Evolutionary conservation across 2,797 vertebrate genomes (phyloP), one percentile per base, ranked within the genome.

Genomic region (Vespertilio murinus): DNA sequence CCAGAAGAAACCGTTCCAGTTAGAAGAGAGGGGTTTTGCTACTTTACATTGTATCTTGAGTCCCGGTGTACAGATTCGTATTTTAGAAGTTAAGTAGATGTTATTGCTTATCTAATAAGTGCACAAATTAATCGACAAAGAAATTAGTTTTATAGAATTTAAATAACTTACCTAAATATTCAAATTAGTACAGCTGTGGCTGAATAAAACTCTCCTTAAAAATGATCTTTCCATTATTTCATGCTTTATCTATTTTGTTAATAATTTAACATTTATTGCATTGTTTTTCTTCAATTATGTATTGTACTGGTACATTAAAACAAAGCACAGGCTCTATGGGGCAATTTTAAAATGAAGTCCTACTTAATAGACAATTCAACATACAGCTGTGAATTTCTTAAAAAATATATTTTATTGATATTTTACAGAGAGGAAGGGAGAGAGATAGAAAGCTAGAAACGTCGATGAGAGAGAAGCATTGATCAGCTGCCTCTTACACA

Each of bases 81-180:
- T 64, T 42, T 80, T 78, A 33, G 16, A 83, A 35, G 12, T 47
- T 71, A 79, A 65, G 8, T 7, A 78, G 6, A 61, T 56, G 1
- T 42, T 80, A 35, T 2, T 74, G 25, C 8, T 90, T 91, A 67
- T 38, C 16, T 77, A 49, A 42, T 82, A 49, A 54, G 56, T 47
- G 22, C 38, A 71, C 30, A 75, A 8, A 54, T 64, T 59, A 74
- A 64, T 40, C 74, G n/a, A 74, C 25, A 4, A 80, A 73, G 61
- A 67, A 40, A 81, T 91, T 54, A 52, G 5, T 79, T 49, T 90
- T 80, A 71, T 73, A 25, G 7, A 80, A 94, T 95, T 88, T 65
- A 86, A 89, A 13, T 79, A 65, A 30, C n/a, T 87, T 83, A 13
- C 6, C 20, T 93, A 71, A 77, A 78, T 80, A 38, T n/a, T 93